Evolutionary conservation across 2,888 invertebrate genomes (phyloP).

Genomic region (Lepidochitona cinerea): DNA sequence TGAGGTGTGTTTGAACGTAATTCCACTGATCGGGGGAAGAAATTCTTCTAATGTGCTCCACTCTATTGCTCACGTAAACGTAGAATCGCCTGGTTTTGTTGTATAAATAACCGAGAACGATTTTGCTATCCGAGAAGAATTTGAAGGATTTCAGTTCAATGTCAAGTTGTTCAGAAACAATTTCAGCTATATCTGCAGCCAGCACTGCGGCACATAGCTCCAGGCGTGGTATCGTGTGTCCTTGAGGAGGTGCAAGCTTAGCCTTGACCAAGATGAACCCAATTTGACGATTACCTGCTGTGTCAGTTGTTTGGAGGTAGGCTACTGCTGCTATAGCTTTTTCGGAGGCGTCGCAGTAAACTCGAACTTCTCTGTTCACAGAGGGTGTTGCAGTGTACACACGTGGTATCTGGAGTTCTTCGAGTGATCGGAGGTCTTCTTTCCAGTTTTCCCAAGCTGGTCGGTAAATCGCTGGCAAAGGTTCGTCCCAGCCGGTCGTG

Average conservation of each 20-base stretch:
- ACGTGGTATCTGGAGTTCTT: slow-evolving; percentile 17
- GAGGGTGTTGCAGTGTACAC: neutral
- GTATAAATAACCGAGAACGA: slow-evolving; percentile 4
- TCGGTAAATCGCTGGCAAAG: slow-evolving; percentile 19
- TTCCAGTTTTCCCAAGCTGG: slow-evolving; percentile 30
- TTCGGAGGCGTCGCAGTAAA: slow-evolving; percentile 2
- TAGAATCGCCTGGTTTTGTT: slow-evolving; percentile 7
- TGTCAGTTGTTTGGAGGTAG: slow-evolving; percentile 2
- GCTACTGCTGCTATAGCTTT: slow-evolving; percentile 10
- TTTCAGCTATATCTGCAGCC: slow-evolving; percentile 2
- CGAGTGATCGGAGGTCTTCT: slow-evolving; percentile 19
- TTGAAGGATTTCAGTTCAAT: neutral
- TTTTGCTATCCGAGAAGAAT: slow-evolving; percentile 8
- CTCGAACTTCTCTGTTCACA: neutral
- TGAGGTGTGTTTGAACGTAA: neutral
- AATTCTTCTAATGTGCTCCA: neutral
- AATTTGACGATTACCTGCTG: neutral
- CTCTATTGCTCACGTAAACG: slow-evolving; percentile 3
- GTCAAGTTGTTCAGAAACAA: neutral
- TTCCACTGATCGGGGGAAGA: slow-evolving; percentile 5
- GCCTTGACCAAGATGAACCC: slow-evolving; percentile 7
- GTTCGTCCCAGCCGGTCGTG: no score
- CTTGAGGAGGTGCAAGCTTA: slow-evolving; percentile 10
- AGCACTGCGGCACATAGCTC: slow-evolving; percentile 19
- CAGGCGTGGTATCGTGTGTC: slow-evolving; percentile 14